Base-by-base conservation (phyloP, 2,113 vertebrate species). In the Calyptomena viridis region DNA sequence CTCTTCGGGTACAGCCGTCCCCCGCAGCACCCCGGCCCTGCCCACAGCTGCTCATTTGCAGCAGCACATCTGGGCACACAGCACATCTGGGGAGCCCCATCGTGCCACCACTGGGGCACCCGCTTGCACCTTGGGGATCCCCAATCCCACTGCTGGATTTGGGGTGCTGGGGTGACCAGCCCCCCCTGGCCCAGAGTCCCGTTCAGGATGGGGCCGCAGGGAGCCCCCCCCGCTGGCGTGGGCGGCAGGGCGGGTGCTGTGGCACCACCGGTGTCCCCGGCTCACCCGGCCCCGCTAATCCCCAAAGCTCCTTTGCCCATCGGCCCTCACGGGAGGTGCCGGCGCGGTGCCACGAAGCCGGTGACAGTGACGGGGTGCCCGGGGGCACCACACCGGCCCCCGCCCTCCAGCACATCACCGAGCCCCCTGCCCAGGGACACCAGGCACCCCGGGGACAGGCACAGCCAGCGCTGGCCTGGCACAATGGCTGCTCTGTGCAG, bases 241-340 rank as follows among this genome's bases (percentile, higher is more conserved):
- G 89, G 93, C 16, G 14, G 93, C 10, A 3, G 85, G 31, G 39
- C 8, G 8, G 84, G 72, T 8, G 39, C 37, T 2, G 12, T 31
- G 6, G 22, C 71, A 6, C 13, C 8, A 8, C 33, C 13, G 2
- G 16, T 33, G 86, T 83, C 96, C 94, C 80, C n/a, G 1, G 91
- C 86, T 93, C 86, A 94, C 96, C 94, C 94, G 2, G 74, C 85
- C 47, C 12, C 0, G 33, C 44, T 96, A 95, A 96, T 96, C 93
- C 91, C 84, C 84, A 95, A 95, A 96, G 96, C 93, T 96, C 86
- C 94, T 95, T 92, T 92, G 50, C 33, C 91, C 49, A 46, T n/a
- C 16, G 42, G 84, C 79, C 37, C 47, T 14, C 6, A 3, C 3
- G 7, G 76, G 83, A 40, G n/a, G 22, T 12, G 28, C 39, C 4